phyloP scores from a whole-genome alignment of 2,113 vertebrate genomes.

The Podarcis raffonei region DNA sequence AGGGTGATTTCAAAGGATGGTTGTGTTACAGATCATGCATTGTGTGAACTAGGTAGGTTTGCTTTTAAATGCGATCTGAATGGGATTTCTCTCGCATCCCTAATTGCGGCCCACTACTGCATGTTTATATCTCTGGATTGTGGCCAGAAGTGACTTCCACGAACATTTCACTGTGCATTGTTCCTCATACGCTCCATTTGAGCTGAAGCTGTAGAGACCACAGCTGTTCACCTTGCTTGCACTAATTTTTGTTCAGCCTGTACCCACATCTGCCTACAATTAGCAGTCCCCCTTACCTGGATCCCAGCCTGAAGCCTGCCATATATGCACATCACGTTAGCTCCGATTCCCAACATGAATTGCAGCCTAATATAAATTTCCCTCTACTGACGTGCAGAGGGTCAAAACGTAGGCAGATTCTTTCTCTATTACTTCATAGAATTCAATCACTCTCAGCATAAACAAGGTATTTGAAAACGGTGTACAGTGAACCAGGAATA shows the following conservation, averaged over 20 bases:
- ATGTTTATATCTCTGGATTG: not conserved
- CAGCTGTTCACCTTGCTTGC: constrained; percentile 45
- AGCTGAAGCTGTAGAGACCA: constrained; percentile 20
- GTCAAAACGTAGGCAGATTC: constrained; percentile 36
- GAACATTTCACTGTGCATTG: constrained; percentile 38
- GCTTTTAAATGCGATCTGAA: too few species aligned
- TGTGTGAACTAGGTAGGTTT: too few species aligned
- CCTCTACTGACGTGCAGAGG: constrained; percentile 40
- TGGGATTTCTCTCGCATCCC: not conserved
- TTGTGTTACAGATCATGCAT: too few species aligned
- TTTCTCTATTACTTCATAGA: constrained; percentile 39
- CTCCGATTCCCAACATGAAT: constrained; percentile 22
- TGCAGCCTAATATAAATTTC: not conserved
- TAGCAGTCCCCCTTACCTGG: constrained; percentile 25
- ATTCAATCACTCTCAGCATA: constrained; percentile 42
- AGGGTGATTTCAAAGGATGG: too few species aligned
- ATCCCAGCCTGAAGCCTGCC: not conserved
- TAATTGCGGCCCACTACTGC: not conserved
- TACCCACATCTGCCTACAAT: constrained; percentile 3
- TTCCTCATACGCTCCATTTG: constrained; percentile 16
- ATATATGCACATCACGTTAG: constrained; percentile 14
- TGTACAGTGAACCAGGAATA: not conserved
- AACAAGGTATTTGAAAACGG: constrained; percentile 34
- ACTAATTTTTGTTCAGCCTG: constrained; percentile 19
- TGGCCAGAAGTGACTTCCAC: constrained; percentile 36